These are phyloP conservation scores for Callorhinus ursinus DNA, from an alignment of 2,113 vertebrate species.

Conservation along the genomic window DNA sequence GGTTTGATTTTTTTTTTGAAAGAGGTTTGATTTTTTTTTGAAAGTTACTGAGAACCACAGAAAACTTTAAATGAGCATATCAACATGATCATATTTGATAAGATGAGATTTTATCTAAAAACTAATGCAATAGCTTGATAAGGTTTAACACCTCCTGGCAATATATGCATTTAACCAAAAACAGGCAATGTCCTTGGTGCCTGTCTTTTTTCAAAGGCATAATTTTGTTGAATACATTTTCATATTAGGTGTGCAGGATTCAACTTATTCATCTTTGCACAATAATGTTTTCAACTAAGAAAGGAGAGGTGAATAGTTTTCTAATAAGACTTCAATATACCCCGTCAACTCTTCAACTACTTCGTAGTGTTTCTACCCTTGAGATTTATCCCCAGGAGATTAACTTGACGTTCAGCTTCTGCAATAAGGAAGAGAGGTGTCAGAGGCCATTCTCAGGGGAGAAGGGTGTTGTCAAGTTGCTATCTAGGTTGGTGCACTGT, in stretches of 20 bases:
- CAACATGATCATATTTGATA: background rate
- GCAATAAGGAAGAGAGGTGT: slow-evolving; percentile 17
- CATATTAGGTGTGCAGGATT: slow-evolving; percentile 1
- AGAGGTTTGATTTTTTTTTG: background rate
- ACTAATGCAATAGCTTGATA: background rate
- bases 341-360: background rate
- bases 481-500: background rate
- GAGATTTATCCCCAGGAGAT: background rate
- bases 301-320: background rate
- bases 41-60: background rate
- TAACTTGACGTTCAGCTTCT: background rate
- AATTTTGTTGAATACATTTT: slow-evolving; percentile 24
- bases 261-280: background rate
- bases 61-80: background rate
- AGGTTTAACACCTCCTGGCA: background rate
- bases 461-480: background rate
- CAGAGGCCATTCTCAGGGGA: background rate
- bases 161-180: slow-evolving; percentile 37
- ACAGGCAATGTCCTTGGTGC: background rate
- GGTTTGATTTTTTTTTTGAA: background rate
- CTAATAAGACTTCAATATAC: background rate
- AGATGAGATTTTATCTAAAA: background rate
- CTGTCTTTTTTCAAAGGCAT: background rate
- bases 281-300: slow-evolving; percentile 25
- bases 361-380: background rate